phyloP scores from a whole-genome alignment of 2,888 invertebrate species.

The Frankliniella fusca region DNA sequence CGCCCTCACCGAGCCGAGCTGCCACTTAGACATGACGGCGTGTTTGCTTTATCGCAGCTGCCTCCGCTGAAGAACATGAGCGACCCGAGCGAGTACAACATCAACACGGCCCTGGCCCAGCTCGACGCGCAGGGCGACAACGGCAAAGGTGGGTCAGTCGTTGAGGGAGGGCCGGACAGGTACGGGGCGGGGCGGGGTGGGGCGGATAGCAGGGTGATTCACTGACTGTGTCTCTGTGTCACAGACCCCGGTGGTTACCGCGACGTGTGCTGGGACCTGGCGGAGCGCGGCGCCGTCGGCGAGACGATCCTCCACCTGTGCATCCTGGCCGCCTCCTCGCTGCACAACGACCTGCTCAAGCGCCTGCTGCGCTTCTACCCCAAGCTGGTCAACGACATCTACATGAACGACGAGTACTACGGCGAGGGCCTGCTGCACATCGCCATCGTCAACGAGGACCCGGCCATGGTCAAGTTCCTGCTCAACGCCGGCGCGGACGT shows the following conservation, averaged over 20 bases:
- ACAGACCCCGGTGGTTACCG: slow-evolving; percentile 67
- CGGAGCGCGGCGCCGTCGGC: slow-evolving; percentile 91
- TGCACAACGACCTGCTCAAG: slow-evolving; percentile 91
- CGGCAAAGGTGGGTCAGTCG: background rate
- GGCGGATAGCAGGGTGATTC: too few species aligned
- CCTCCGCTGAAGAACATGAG: slow-evolving; percentile 73
- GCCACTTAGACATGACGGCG: too few species aligned
- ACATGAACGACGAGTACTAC: slow-evolving; percentile 95
- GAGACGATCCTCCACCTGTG: slow-evolving; percentile 93
- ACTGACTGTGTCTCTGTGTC: slow-evolving; percentile 35
- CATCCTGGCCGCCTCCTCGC: slow-evolving; percentile 81
- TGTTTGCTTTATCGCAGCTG: slow-evolving; percentile 50
- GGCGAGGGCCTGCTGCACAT: slow-evolving; percentile 95
- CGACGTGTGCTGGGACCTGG: slow-evolving; percentile 86
- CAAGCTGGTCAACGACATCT: slow-evolving; percentile 91
- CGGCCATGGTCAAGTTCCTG: slow-evolving; percentile 92
- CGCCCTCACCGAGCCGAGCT: too few species aligned
- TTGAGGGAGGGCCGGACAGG: too few species aligned
- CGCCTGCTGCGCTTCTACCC: slow-evolving; percentile 87
- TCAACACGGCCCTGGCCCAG: slow-evolving; percentile 56
- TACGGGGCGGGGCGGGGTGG: too few species aligned
- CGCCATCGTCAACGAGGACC: slow-evolving; percentile 97
- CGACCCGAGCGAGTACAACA: slow-evolving; percentile 77
- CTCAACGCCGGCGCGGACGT: slow-evolving; percentile 88
- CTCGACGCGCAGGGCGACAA: background rate